Base-by-base conservation (phyloP, 1,140 invertebrate genomes). In the Drosophila nebulosa region DNA sequence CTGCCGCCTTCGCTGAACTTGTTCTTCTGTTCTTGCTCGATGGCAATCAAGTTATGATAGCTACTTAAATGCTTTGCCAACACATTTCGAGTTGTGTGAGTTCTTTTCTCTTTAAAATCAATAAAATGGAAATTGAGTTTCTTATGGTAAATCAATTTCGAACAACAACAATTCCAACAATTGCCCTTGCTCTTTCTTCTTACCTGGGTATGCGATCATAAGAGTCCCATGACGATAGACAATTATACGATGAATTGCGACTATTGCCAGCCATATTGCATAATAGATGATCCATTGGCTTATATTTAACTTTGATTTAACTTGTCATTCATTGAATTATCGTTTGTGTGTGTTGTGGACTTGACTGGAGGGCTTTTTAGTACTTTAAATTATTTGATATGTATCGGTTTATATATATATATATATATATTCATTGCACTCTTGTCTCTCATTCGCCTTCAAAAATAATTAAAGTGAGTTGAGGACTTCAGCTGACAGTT, bases 171-270 rank as follows among this genome's bases (percentile, higher is more conserved):
- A n/a, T n/a, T n/a, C n/a, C 24, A 74, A 74, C 35, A 77, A 74
- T 74, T 71, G 12, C 14, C 42, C 10, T 16, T 42, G 30, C 12
- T 51, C 26, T 56, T 21, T 27, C 0, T 62, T 59, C 90, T 91
- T 96, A 97, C 96, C 96, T 97, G 78, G 96, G 96, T 93, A 97
- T 97, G 81, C 93, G 94, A 92, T 97, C 96, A 91, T 97, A 97
- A 92, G 96, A 96, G 92, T 97, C 96, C 96, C 96, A 97, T 92
- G 95, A 96, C 36, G 95, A 96, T 78, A 97, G 93, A 92, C 96
- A 97, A 92, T 97, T 97, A 92, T 97, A 97, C 56, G 96, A 96
- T 92, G 94, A 96, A 93, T 96, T 96, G 92, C 95, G 94, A 92
- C 94, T 95, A 65, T 95, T 94, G 78, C 94, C 93, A 89, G 93